Evolutionary conservation across 2,797 vertebrate genomes (phyloP).

Genomic region (Hemibagrus guttatus): DNA sequence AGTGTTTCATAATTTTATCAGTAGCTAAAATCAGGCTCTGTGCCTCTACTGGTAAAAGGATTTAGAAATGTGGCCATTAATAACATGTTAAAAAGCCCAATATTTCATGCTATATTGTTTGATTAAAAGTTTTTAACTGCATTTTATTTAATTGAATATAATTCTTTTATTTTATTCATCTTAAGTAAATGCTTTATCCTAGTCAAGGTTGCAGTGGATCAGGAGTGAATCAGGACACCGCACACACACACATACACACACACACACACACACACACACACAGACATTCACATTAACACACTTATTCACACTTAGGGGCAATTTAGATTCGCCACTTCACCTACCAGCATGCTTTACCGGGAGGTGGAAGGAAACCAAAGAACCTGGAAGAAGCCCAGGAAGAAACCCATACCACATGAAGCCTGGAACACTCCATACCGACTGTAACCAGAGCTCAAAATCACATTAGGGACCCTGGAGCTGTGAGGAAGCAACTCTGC

Average conservation of each 20-base stretch:
- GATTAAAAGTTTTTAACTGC: neutral
- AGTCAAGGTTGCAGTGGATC: neutral
- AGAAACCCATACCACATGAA: neutral
- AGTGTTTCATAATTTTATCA: neutral
- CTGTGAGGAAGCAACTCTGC: neutral
- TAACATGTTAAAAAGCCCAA: conserved; percentile 1
- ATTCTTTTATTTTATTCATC: neutral
- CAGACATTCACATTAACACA: neutral
- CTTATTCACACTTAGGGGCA: neutral
- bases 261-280: no score
- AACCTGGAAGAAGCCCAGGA: neutral
- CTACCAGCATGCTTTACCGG: neutral
- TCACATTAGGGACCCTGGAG: neutral
- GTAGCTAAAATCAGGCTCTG: neutral
- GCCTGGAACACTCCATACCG: neutral
- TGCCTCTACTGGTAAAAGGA: neutral
- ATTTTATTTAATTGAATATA: neutral
- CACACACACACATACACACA: neutral
- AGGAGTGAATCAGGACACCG: neutral
- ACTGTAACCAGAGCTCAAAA: neutral
- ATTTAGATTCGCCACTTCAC: neutral
- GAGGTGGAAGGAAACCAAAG: neutral
- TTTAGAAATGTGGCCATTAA: conserved; percentile 10
- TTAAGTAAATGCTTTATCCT: neutral
- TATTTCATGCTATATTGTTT: conserved; percentile 34